These are phyloP conservation scores for Cnemophilus loriae DNA, from an alignment of 2,113 vertebrate species.

Conservation along the genomic window DNA sequence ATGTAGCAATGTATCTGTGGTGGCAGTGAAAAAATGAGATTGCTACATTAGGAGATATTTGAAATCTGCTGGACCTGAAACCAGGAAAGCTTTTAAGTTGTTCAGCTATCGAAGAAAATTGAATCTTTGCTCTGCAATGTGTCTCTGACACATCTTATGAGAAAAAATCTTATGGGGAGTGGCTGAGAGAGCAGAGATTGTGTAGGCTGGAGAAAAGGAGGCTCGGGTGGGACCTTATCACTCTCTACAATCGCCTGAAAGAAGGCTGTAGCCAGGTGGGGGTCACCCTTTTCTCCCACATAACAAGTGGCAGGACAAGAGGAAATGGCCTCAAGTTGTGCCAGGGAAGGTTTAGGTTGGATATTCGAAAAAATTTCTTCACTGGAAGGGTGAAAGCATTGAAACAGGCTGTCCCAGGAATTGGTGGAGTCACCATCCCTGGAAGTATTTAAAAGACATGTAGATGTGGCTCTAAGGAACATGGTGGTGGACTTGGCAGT, in stretches of 20 bases:
- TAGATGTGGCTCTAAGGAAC: background rate
- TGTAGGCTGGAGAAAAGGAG: background rate
- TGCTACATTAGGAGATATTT: background rate
- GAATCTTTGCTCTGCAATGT: background rate
- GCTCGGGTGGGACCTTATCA: background rate
- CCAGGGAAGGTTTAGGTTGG: background rate
- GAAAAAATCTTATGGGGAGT: background rate
- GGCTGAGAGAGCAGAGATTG: background rate
- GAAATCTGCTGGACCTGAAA: background rate
- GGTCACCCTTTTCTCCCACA: accelerated
- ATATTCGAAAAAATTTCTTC: background rate
- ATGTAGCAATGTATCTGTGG: background rate
- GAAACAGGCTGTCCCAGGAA: background rate
- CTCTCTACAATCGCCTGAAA: background rate
- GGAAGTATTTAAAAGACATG: accelerated
- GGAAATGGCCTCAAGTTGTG: background rate
- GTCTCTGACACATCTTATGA: background rate
- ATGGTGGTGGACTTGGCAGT: background rate
- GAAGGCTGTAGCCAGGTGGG: accelerated
- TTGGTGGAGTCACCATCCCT: background rate
- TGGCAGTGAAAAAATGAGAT: background rate
- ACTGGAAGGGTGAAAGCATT: background rate
- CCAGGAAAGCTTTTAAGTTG: background rate
- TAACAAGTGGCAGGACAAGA: background rate
- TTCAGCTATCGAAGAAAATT: background rate